Conservation (phyloP, 2,113 vertebrate genomes). For the Anguilla rostrata region DNA sequence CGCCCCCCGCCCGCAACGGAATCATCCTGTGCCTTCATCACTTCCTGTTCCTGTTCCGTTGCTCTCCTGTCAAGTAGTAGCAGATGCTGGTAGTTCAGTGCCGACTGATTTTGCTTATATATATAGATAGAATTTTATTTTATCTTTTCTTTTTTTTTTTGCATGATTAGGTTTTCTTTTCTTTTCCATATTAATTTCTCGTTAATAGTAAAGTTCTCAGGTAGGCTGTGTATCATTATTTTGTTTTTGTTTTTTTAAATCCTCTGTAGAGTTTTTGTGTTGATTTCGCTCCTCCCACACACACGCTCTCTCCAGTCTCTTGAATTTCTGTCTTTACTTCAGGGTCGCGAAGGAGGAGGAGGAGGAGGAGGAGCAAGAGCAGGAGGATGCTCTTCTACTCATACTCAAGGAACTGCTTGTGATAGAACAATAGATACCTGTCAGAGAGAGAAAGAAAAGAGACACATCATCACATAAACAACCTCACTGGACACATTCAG, state of each 20-base stretch:
- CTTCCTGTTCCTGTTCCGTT: slow-evolving; percentile 57
- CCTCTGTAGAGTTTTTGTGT: not conserved
- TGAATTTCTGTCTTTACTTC: slow-evolving; percentile 13
- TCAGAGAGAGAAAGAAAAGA: not conserved
- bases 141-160: not conserved
- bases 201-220: slow-evolving; percentile 46
- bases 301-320: not conserved
- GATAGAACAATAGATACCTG: slow-evolving; percentile 86
- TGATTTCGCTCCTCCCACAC: not conserved
- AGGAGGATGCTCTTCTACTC: slow-evolving; percentile 63
- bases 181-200: slow-evolving; percentile 35
- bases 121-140: too few relatives aligned
- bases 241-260: not conserved
- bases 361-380: not conserved
- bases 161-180: slow-evolving; percentile 39
- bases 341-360: not conserved
- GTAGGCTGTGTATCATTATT: slow-evolving; percentile 66
- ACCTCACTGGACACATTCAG: too few relatives aligned
- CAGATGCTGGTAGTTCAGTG: slow-evolving; percentile 70
- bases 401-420: slow-evolving; percentile 89
- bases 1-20: not conserved
- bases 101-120: slow-evolving; percentile 43
- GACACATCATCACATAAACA: too few relatives aligned
- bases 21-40: slow-evolving; percentile 52
- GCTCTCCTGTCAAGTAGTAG: slow-evolving; percentile 70